Evolutionary conservation across 2,888 invertebrate genomes (phyloP).

Genomic region (Brachycybe producta): DNA sequence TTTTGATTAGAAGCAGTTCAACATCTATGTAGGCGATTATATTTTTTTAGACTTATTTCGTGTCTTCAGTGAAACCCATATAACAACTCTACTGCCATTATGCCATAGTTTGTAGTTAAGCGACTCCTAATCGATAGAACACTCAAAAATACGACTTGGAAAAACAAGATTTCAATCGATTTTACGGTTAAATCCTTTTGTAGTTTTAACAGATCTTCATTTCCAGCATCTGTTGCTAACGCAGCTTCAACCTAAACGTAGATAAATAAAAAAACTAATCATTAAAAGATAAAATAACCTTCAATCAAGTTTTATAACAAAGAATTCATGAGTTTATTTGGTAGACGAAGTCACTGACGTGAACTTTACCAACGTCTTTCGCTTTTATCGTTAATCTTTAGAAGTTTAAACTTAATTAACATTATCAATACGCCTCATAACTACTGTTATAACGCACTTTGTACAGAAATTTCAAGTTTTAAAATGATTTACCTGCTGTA

Average conservation of each 20-base stretch:
- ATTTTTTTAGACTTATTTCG: no score
- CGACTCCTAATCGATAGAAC: no score
- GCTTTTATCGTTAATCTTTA: not conserved
- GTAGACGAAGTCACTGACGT: not conserved
- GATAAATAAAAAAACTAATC: not conserved
- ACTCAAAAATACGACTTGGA: no score
- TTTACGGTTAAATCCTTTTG: slow-evolving; percentile 15
- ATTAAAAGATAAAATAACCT: not conserved
- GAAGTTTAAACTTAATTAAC: not conserved
- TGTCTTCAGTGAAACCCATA: no score
- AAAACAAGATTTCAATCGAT: no score
- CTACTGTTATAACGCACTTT: not conserved
- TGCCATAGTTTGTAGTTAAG: no score
- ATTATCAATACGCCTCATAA: not conserved
- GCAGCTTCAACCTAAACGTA: slow-evolving; percentile 14
- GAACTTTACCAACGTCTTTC: not conserved
- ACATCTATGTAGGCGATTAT: not conserved
- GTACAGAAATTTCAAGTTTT: no score
- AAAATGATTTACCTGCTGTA: slow-evolving; percentile 12
- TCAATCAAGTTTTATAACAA: not conserved
- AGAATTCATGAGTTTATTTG: not conserved
- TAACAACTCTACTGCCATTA: no score
- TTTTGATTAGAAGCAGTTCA: not conserved
- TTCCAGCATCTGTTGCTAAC: slow-evolving; percentile 8
- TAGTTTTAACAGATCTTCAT: slow-evolving; percentile 14